Percentiles rank a stretch among this genome's conserved stretches.
These are phyloP conservation scores for Centropristis striata DNA, from an alignment of 2,113 vertebrate genomes.

Conservation along the genomic window DNA sequence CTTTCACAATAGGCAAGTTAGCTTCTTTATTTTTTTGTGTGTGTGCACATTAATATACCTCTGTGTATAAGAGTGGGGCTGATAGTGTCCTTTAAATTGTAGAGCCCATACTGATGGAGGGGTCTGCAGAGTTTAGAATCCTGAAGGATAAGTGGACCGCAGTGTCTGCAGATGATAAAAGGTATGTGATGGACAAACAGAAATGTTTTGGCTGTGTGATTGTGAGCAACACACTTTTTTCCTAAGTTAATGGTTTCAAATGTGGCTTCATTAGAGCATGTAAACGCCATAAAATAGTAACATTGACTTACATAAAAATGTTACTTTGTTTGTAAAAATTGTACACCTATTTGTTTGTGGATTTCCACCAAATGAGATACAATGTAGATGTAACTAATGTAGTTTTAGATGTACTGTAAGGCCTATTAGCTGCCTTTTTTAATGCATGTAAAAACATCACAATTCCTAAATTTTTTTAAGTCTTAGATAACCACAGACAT, in stretches of 20 bases:
- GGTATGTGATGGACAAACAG: conserved; percentile 76
- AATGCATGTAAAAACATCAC: no score
- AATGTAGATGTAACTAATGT: background rate
- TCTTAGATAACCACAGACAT: no score
- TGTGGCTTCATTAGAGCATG: background rate
- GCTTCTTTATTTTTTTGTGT: background rate
- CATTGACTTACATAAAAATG: no score
- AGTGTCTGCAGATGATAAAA: conserved; percentile 91
- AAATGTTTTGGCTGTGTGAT: background rate
- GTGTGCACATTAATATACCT: background rate
- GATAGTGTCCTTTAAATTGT: conserved; percentile 38
- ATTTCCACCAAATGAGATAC: background rate
- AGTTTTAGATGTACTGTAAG: background rate
- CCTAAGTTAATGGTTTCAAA: background rate
- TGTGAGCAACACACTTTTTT: background rate
- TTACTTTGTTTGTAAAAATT: no score
- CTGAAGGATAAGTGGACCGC: conserved; percentile 94
- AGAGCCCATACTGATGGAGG: conserved; percentile 97
- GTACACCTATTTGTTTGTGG: background rate
- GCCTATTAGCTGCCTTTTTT: background rate
- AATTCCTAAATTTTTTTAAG: no score
- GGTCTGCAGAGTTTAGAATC: conserved; percentile 90
- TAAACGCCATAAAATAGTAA: background rate
- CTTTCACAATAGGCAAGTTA: conserved; percentile 85
- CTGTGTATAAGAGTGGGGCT: background rate